These are phyloP conservation scores for Emydoidea blandingii DNA, from an alignment of 2,797 vertebrate genomes.

Conservation along the genomic window DNA sequence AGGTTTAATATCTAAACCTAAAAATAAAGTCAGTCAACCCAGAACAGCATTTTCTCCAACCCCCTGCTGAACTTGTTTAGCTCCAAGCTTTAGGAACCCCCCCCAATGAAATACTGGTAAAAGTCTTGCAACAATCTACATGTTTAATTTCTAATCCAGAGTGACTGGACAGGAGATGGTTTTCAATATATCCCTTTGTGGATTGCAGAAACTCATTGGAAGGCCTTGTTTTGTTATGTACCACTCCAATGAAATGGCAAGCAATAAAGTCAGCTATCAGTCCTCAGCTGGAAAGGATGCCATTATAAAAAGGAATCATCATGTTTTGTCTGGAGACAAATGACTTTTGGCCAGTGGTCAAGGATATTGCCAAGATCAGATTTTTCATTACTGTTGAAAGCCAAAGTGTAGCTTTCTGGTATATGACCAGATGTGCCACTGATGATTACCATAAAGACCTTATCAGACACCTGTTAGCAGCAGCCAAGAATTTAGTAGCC, in stretches of 20 bases:
- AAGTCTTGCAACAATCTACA: background rate
- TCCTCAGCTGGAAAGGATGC: background rate
- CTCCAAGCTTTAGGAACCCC: background rate
- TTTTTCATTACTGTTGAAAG: background rate
- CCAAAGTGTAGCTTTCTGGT: background rate
- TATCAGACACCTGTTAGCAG: background rate
- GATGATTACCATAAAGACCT: background rate
- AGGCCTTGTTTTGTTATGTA: background rate
- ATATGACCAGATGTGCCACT: background rate
- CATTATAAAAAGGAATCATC: background rate
- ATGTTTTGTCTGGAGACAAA: background rate
- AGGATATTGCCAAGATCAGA: background rate
- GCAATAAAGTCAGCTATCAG: background rate
- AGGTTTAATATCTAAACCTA: background rate
- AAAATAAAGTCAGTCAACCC: background rate
- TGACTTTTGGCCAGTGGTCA: background rate
- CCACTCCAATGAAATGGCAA: background rate
- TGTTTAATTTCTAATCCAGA: background rate
- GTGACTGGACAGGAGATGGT: background rate
- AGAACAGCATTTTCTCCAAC: background rate
- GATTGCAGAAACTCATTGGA: background rate
- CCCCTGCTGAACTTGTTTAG: background rate
- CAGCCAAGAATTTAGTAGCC: background rate
- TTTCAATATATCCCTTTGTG: background rate
- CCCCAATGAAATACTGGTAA: background rate